A percentile compares a stretch with the other conserved stretches of the same genome.
Evolutionary conservation across 2,113 vertebrate genomes (phyloP).

Genomic region (Carassius gibelio): DNA sequence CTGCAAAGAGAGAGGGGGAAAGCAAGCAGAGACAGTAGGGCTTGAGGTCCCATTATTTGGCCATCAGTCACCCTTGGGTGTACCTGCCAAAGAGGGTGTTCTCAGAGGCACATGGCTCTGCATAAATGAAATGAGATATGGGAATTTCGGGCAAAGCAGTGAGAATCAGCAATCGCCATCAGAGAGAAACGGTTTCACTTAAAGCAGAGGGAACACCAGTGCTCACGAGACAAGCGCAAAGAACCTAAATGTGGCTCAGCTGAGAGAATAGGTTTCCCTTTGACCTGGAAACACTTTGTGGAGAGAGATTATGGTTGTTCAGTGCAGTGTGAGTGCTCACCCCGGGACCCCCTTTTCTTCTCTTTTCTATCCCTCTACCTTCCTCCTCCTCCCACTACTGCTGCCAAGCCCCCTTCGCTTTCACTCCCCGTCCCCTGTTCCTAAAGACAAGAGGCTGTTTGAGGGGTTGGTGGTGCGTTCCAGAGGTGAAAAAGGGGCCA

Average conservation of each 20-base stretch:
- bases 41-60: constrained; percentile 44
- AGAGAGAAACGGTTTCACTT: background rate
- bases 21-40: constrained; percentile 45
- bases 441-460: constrained; percentile 67
- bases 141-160: background rate
- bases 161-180: too few species aligned
- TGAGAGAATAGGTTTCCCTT: constrained; percentile 70
- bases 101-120: background rate
- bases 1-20: constrained; percentile 39
- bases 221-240: constrained; percentile 54
- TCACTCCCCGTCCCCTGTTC: constrained; percentile 39
- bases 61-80: constrained; percentile 45
- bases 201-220: constrained; percentile 51
- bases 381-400: constrained; percentile 51
- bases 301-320: constrained; percentile 82
- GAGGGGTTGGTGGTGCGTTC: constrained; percentile 67
- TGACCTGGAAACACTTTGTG: constrained; percentile 78
- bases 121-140: constrained; percentile 23
- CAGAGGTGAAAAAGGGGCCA: constrained; percentile 78
- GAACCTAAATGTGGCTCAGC: constrained; percentile 57
- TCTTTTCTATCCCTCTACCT: constrained; percentile 59
- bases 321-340: constrained; percentile 77
- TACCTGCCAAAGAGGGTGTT: constrained; percentile 46
- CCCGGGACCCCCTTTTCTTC: constrained; percentile 75
- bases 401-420: constrained; percentile 59